phyloP scores from a whole-genome alignment of 2,888 invertebrate species.

The Nymphalis c-album region DNA sequence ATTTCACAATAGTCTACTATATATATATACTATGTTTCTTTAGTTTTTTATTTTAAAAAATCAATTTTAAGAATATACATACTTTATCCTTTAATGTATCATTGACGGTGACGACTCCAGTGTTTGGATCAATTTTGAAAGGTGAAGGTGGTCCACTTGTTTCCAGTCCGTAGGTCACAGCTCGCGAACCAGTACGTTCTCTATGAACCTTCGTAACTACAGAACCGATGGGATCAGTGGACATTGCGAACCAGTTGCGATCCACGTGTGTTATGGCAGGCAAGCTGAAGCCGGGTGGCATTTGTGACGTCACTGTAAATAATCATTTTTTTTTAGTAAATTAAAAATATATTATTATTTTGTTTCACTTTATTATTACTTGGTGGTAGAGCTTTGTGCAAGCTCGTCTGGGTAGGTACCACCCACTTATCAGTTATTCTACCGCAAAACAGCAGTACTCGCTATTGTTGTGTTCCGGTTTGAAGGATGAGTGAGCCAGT shows the following conservation, averaged over 20 bases:
- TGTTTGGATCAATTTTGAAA: constrained; percentile 87
- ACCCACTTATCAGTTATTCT: too few species aligned
- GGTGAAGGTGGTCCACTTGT: constrained; percentile 83
- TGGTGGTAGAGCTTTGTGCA: too few species aligned
- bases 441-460: too few species aligned
- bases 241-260: constrained; percentile 88
- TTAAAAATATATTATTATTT: too few species aligned
- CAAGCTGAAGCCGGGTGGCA: constrained; percentile 76
- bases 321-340: too few species aligned
- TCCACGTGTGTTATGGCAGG: constrained; percentile 87
- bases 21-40: too few species aligned
- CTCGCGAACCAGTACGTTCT: constrained; percentile 83
- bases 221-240: constrained; percentile 86
- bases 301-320: constrained; percentile 72
- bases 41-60: not conserved
- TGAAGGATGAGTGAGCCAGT: too few species aligned
- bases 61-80: constrained; percentile 45
- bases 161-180: constrained; percentile 86
- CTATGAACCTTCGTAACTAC: constrained; percentile 86
- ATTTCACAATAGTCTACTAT: too few species aligned
- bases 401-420: too few species aligned
- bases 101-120: constrained; percentile 90
- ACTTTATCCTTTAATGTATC: constrained; percentile 89
- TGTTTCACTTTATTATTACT: too few species aligned
- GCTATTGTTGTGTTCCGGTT: too few species aligned